Base-by-base conservation (phyloP, 2,113 vertebrate species). In the Poeciliopsis occidentalis region DNA sequence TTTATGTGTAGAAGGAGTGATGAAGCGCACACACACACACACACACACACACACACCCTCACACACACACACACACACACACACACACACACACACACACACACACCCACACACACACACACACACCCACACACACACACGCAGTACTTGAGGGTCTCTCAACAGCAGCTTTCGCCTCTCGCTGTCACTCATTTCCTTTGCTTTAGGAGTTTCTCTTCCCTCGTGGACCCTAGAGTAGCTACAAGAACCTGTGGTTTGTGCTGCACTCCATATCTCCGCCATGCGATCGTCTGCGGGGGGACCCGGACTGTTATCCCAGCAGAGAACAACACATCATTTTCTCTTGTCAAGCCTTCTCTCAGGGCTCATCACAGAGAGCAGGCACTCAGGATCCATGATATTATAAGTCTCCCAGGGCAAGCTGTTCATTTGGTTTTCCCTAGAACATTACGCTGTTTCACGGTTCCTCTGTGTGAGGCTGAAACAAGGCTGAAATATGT, bases 311-410 rank as follows among this genome's bases (percentile, higher is more conserved):
- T 71, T 72, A 82, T 93, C 93, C 91, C 89, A 79, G 83, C 71
- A 89, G 92, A 92, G 87, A 91, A 90, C 82, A 86, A 85, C 84
- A 87, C 89, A 91, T 91, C 73, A 90, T 92, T 93, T 92, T 88
- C 89, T 89, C 88, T 85, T 92, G 90, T 94, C 92, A 91, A 88
- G 88, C 82, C 70, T 84, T 90, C 80, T 84, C 84, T 87, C 92
- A 75, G 86, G 84, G 85, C 89, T 91, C 85, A 90, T 88, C 82
- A 89, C 83, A 78, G 87, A 92, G 85, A 93, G 83, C 90, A 85
- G 80, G 85, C 83, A 87, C 86, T 92, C 85, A 87, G 79, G 85
- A 89, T 86, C 85, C 83, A 81, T 85, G 77, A 85, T 92, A 87
- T 91, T 93, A 91, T 90, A 90, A 90, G 88, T 92, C 92, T 93